These are phyloP conservation scores for Tupaia tana DNA, from an alignment of 2,113 vertebrate species.

Conservation along the genomic window DNA sequence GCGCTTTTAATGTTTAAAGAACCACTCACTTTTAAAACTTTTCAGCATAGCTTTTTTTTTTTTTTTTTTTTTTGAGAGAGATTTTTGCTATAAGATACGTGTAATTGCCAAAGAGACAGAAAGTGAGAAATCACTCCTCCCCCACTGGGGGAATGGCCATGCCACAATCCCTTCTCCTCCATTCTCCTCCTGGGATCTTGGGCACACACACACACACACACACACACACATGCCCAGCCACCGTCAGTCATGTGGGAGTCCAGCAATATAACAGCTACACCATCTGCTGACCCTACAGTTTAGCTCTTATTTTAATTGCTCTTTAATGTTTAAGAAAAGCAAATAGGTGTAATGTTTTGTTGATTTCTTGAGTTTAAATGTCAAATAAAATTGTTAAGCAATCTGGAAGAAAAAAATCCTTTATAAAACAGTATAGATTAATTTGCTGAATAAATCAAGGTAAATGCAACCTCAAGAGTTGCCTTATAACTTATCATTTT, in stretches of 20 bases:
- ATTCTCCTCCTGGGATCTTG: too few species aligned
- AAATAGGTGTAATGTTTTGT: constrained; percentile 69
- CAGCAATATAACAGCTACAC: too few species aligned
- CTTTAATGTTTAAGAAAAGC: constrained; percentile 57
- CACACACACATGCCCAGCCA: too few species aligned
- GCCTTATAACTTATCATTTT: background rate
- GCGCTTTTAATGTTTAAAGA: constrained; percentile 23
- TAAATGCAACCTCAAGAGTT: constrained; percentile 65
- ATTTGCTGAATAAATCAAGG: constrained; percentile 77
- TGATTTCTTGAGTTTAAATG: constrained; percentile 82
- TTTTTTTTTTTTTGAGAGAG: too few species aligned
- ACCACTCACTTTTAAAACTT: constrained; percentile 56
- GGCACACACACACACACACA: too few species aligned
- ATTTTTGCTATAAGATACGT: too few species aligned
- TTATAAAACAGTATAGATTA: constrained; percentile 75
- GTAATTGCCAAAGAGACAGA: too few species aligned
- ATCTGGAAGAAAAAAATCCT: constrained; percentile 75
- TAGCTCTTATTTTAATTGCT: constrained; percentile 76
- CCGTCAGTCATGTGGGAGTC: too few species aligned
- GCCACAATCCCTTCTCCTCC: too few species aligned
- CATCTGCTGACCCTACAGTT: background rate
- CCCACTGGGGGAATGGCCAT: too few species aligned
- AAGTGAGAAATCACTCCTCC: too few species aligned
- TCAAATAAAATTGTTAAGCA: constrained; percentile 77
- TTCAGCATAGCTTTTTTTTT: constrained; percentile 11